These are phyloP conservation scores for Pseudomyrmex dendroicus DNA, from an alignment of 1,140 invertebrate genomes.

Conservation along the genomic window DNA sequence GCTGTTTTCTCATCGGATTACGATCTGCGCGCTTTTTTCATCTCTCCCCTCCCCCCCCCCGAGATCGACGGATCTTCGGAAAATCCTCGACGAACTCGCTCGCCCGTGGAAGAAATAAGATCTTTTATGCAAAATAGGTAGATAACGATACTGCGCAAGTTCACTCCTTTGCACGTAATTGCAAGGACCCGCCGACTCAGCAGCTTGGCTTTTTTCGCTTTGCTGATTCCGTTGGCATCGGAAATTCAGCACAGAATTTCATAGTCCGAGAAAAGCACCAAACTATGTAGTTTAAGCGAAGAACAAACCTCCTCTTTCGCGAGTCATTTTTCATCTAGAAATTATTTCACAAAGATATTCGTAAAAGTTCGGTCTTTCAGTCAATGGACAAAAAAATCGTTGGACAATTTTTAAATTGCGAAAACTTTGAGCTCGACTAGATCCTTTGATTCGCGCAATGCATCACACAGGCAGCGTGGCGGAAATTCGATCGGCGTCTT, in stretches of 20 bases:
- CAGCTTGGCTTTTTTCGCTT: constrained; percentile 14
- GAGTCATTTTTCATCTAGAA: not conserved
- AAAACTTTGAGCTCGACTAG: not conserved
- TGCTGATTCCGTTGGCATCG: not conserved
- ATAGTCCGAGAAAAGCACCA: not conserved
- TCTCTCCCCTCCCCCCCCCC: too few relatives aligned
- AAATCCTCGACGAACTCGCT: constrained; percentile 34
- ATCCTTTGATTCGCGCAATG: constrained; percentile 37
- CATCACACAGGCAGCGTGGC: constrained; percentile 37
- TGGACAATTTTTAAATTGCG: not conserved
- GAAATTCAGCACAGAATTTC: not conserved
- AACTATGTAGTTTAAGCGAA: too few relatives aligned
- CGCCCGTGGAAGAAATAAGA: constrained; percentile 56
- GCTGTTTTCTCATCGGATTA: not conserved
- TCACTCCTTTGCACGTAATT: constrained; percentile 31
- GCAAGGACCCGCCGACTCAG: not conserved
- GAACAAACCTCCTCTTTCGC: not conserved
- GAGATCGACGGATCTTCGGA: constrained; percentile 4
- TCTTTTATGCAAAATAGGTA: constrained; percentile 54
- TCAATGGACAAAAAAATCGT: not conserved
- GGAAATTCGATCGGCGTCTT: constrained; percentile 55
- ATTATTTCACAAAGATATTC: not conserved
- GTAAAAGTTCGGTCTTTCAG: not conserved
- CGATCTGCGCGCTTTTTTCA: not conserved
- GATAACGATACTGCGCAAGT: constrained; percentile 47